phyloP scores from a whole-genome alignment of 2,797 vertebrate genomes.

The Syngnathus acus region DNA sequence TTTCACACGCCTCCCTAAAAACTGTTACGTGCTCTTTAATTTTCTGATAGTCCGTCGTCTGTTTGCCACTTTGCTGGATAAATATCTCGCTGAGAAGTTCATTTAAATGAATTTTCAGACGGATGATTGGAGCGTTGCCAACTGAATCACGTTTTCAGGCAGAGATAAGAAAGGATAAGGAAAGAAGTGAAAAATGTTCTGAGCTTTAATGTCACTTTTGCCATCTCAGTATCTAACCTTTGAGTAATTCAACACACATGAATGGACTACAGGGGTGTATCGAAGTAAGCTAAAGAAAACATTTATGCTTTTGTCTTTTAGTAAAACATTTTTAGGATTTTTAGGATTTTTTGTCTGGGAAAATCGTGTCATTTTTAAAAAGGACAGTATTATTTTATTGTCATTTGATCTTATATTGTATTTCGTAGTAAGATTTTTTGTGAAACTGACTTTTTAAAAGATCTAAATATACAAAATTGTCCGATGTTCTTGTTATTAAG shows the following conservation, averaged over 20 bases:
- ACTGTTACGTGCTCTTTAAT: slow-evolving; percentile 53
- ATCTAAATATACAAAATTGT: too few relatives aligned
- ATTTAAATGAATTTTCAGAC: slow-evolving; percentile 65
- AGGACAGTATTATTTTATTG: too few relatives aligned
- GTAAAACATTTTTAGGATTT: too few relatives aligned
- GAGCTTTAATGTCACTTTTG: slow-evolving; percentile 39
- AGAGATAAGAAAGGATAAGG: slow-evolving; percentile 49
- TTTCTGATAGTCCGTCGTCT: slow-evolving; percentile 61
- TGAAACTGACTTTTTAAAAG: too few relatives aligned
- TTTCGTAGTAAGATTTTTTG: too few relatives aligned
- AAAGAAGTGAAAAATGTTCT: slow-evolving; percentile 37
- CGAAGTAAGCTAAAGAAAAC: background rate
- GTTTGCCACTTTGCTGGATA: slow-evolving; percentile 52
- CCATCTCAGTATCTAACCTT: slow-evolving; percentile 50
- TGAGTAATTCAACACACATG: slow-evolving; percentile 27
- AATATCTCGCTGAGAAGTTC: slow-evolving; percentile 60
- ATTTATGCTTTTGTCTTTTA: background rate
- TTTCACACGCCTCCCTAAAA: slow-evolving; percentile 35
- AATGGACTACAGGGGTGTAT: background rate
- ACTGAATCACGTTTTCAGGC: slow-evolving; percentile 50
- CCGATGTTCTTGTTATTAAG: too few relatives aligned
- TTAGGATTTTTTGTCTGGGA: too few relatives aligned
- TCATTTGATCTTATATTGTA: too few relatives aligned
- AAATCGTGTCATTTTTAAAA: too few relatives aligned
- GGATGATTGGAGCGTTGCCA: slow-evolving; percentile 61